Evolutionary conservation across 2,113 vertebrate species (phyloP), one percentile per base, ranked within the genome.

Genomic region (Cinclus mexicanus): DNA sequence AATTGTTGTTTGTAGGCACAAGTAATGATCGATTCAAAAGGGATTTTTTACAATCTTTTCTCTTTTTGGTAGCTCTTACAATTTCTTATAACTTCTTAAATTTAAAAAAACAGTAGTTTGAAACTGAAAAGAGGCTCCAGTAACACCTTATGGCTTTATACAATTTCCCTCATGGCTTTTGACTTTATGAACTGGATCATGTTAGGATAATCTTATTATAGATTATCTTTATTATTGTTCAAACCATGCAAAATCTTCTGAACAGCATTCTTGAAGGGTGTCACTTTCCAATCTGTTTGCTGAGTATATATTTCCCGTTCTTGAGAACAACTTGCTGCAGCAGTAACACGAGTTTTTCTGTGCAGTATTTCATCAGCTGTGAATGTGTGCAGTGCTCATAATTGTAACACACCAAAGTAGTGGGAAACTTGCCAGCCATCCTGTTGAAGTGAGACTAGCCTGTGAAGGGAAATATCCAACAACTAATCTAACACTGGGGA

Each of bases 381-480:
- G 68, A 91, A 55, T 33, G 33, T 92, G 60, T 83, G 75, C 64
- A 35, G 42, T 72, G 71, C 74, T 84, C 83, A 88, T 81, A 76
- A 67, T 21, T 95, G 35, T 70, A 84, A 74, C 47, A 87, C 77
- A 59, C 55, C 79, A 68, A 46, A 93, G 53, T 11, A 90, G 64
- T 41, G 74, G 92, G 90, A 91, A 89, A 64, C 61, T 64, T 85
- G 87, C 93, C 95, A 93, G 89, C 64, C 39, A 19, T 91, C 35
- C 74, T 68, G 68, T 53, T 86, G 77, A 87, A 89, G 64, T 57
- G 60, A 83, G 68, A 95, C 83, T 57, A 49, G 75, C 18, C 59
- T 79, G 59, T 90, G 67, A 70, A 94, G 69, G 61, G 79, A 91
- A 39, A 92, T 79, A 83, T 12, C 81, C 87, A 96, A 22, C 55